Percentiles rank a stretch among this genome's conserved stretches.
phyloP scores from a whole-genome alignment of 2,888 invertebrate genomes.

The Drosophila limbata region DNA sequence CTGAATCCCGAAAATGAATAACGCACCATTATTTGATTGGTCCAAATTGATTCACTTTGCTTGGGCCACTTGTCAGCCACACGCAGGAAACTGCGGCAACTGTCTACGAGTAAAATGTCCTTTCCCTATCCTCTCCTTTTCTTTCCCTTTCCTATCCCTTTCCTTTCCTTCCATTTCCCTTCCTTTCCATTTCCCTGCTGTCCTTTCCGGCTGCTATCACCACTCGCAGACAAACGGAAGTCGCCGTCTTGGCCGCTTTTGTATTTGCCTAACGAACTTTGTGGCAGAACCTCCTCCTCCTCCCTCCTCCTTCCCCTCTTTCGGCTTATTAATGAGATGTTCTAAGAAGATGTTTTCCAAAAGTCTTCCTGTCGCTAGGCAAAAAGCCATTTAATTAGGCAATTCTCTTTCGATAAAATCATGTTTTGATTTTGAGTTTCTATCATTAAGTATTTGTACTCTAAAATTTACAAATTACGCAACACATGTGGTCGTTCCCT shows the following conservation, averaged over 20 bases:
- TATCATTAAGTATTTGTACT: slow-evolving; percentile 18
- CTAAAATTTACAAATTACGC: slow-evolving; percentile 53
- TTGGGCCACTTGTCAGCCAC: slow-evolving; percentile 66
- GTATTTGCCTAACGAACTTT: slow-evolving; percentile 64
- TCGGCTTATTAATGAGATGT: slow-evolving; percentile 47
- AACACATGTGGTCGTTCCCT: slow-evolving; percentile 58
- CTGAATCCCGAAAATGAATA: slow-evolving; percentile 17
- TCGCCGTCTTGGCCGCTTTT: slow-evolving; percentile 20
- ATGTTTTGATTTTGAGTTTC: not conserved
- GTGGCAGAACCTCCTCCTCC: not conserved
- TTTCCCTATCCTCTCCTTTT: slow-evolving; percentile 15
- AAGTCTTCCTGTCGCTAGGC: not conserved
- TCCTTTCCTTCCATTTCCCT: not conserved
- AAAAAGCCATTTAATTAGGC: slow-evolving; percentile 52
- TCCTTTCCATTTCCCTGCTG: slow-evolving; percentile 21
- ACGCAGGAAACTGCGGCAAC: slow-evolving; percentile 64
- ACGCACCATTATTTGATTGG: slow-evolving; percentile 51
- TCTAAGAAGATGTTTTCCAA: slow-evolving; percentile 8
- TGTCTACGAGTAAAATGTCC: slow-evolving; percentile 25
- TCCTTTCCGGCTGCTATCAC: slow-evolving; percentile 30
- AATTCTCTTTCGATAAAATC: slow-evolving; percentile 18
- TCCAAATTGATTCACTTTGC: slow-evolving; percentile 57
- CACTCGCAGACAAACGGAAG: slow-evolving; percentile 36
- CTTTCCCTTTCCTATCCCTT: slow-evolving; percentile 16
- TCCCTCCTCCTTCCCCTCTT: not conserved